Base-by-base conservation (phyloP, 1,140 invertebrate species). In the Drosophila equinoxialis region DNA sequence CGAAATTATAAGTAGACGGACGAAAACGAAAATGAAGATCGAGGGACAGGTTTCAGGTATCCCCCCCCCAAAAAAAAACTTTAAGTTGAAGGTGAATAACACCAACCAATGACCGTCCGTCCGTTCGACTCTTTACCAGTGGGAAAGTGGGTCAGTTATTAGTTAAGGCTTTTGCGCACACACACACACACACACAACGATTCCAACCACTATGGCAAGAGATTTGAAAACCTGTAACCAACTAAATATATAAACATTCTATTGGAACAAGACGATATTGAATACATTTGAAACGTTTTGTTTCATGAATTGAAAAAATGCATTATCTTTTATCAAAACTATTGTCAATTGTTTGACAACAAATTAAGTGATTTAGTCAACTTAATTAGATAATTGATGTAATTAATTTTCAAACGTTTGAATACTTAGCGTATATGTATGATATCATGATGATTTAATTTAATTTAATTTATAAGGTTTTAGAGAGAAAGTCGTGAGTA, bases 111-210 rank as follows among this genome's bases (percentile, higher is more conserved):
- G 14, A 7, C 14, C 45, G 6, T 10, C 45, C 17, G 14, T 2
- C 6, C 45, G 14, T 2, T 2, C 45, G 6, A 48, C 14, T 48
- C 45, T 48, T 48, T 14, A 48, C 14, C 13, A 48, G 3, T 48
- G 45, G 45, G 45, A 48, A 48, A 48, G 45, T 48, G 14, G 45
- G 45, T 48, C 45, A 48, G 17, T 23, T 51, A 51, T 51, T 51
- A 51, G 45, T 51, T 51, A 51, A 51, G 45, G 20, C 45, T 20
- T 51, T 51, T 51, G 20, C 10, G 20, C 17, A 7, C 14, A 30
- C 26, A 30, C 26, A 30, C 26, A 30, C 26, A 6, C 30, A 30
- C 30, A 17, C 37, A 51, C 20, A 51, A 23, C 45, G 45, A 23
- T 51, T 51, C 14, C 7, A 23, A 51, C 17, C 17, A 51, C 45